Conservation (phyloP, 2,888 invertebrate species). For the Ormyrus labotus region DNA sequence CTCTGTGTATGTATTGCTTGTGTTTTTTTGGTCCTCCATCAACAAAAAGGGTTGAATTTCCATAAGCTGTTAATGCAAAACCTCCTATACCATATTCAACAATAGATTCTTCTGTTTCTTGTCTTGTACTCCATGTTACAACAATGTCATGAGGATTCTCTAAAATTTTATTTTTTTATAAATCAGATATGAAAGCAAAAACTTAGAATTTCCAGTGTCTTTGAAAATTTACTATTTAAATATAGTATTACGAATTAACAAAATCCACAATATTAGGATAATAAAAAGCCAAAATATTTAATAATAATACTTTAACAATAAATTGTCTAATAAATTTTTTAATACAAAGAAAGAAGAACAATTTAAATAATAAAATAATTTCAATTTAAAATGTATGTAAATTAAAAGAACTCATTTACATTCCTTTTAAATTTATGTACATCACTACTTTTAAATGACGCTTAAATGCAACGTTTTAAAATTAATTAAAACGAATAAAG, state of each 20-base stretch:
- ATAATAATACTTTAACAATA: neutral
- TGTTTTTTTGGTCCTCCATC: slow-evolving; percentile 84
- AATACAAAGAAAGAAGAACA: neutral
- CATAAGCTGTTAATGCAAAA: slow-evolving; percentile 78
- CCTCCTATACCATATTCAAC: slow-evolving; percentile 85
- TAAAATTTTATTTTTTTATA: slow-evolving; percentile 63
- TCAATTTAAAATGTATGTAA: neutral
- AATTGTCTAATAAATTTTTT: neutral
- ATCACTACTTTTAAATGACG: neutral
- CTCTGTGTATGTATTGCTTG: slow-evolving; percentile 88
- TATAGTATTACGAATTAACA: no score
- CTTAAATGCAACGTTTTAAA: neutral
- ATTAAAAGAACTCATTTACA: neutral
- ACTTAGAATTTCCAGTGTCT: no score
- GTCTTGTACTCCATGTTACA: slow-evolving; percentile 90
- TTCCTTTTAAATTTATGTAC: neutral
- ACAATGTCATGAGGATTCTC: slow-evolving; percentile 83
- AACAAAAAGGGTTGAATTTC: slow-evolving; percentile 81
- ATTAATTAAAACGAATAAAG: neutral
- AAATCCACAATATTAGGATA: no score
- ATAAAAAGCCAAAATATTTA: neutral
- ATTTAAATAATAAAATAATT: neutral
- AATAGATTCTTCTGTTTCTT: slow-evolving; percentile 81
- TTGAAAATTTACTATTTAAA: no score
- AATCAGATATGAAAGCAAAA: no score